A percentile compares a stretch with the other conserved stretches of the same genome.
These are phyloP conservation scores for Eilema depressum DNA, from an alignment of 2,888 invertebrate genomes.

Conservation along the genomic window DNA sequence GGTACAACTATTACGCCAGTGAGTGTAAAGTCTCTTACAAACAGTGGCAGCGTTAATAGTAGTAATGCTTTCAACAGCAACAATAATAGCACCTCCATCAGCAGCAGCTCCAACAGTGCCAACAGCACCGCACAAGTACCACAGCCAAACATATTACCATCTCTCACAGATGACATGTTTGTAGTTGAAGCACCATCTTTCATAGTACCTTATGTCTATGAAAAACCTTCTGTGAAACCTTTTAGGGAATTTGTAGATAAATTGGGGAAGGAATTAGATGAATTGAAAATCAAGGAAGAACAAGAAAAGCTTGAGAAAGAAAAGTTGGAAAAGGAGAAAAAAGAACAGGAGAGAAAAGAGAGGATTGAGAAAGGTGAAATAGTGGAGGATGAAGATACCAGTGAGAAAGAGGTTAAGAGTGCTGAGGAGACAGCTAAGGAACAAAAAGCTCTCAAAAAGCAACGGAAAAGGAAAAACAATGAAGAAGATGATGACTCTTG, in stretches of 20 bases:
- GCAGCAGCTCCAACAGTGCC: constrained; percentile 25
- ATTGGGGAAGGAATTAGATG: constrained; percentile 88
- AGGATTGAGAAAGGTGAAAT: constrained; percentile 72
- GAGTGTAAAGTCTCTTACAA: constrained; percentile 64
- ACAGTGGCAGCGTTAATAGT: constrained; percentile 3
- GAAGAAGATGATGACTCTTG: constrained; percentile 88
- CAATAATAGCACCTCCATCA: constrained; percentile 21
- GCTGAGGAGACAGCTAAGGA: constrained; percentile 61
- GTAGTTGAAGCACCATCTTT: constrained; percentile 97
- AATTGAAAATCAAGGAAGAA: constrained; percentile 76
- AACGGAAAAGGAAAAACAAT: constrained; percentile 67
- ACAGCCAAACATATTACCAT: constrained; percentile 89
- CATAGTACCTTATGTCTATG: constrained; percentile 97
- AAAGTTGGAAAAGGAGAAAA: constrained; percentile 73
- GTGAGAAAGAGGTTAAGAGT: constrained; percentile 60
- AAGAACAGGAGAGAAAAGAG: constrained; percentile 47
- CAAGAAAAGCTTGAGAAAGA: constrained; percentile 72
- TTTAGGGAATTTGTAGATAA: constrained; percentile 91
- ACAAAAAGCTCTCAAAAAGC: constrained; percentile 72
- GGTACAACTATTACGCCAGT: constrained; percentile 87
- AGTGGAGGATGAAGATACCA: constrained; percentile 64
- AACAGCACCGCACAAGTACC: constrained; percentile 54
- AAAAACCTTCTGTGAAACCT: constrained; percentile 94
- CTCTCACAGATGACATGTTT: constrained; percentile 96
- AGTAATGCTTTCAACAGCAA: neutral